Evolutionary conservation across 2,113 vertebrate species (phyloP).

Genomic region (Pollimyrus isidori): DNA sequence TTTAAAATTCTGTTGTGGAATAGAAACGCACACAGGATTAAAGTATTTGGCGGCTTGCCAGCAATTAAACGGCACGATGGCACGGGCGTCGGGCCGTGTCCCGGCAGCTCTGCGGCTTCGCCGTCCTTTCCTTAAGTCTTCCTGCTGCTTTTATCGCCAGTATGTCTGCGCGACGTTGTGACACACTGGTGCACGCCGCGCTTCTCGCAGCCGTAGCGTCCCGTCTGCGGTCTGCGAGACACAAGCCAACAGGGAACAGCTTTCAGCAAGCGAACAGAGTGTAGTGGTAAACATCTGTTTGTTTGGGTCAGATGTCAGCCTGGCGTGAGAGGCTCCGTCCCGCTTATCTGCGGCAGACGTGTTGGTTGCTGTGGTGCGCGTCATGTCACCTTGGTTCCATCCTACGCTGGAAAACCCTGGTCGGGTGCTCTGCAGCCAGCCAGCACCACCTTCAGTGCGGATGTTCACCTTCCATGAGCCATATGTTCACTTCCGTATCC

Average conservation of each 20-base stretch:
- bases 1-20: slow-evolving; percentile 20
- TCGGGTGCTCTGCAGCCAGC: neutral
- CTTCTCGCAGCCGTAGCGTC: no score
- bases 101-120: neutral
- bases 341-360: no score
- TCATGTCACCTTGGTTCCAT: neutral
- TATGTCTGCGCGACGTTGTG: neutral
- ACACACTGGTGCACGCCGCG: neutral
- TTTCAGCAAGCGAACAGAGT: neutral
- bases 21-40: neutral
- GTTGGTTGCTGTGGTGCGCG: neutral
- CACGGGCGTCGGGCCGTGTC: neutral
- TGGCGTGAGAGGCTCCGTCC: neutral
- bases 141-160: neutral
- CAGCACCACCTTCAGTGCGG: neutral
- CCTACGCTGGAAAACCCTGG: neutral
- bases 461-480: neutral
- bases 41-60: slow-evolving; percentile 2
- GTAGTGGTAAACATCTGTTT: neutral
- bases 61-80: neutral
- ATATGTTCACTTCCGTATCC: neutral
- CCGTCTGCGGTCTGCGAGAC: neutral
- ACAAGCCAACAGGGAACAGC: no score
- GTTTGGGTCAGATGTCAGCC: neutral
- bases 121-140: neutral